Conservation (phyloP, 2,113 vertebrate genomes). For the Thomomys bottae region DNA sequence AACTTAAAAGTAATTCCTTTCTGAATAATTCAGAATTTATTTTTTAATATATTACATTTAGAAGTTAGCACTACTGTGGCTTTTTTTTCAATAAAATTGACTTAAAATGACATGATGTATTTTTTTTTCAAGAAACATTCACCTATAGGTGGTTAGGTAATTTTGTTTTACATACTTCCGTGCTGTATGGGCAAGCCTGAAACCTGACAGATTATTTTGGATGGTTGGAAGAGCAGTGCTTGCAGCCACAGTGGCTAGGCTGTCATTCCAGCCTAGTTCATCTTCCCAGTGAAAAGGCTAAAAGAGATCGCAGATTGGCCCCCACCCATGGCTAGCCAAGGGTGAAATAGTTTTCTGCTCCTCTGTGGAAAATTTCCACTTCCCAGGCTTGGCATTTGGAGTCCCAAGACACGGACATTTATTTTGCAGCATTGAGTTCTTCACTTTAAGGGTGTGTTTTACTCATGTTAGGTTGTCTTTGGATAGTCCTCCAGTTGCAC, state of each 20-base stretch:
- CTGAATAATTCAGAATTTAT: not conserved
- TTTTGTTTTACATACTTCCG: not conserved
- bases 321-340: constrained; percentile 42
- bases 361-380: constrained; percentile 52
- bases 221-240: not conserved
- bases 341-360: constrained; percentile 62
- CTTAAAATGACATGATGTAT: not conserved
- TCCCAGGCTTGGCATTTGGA: constrained; percentile 58
- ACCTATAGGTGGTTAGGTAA: not conserved
- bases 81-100: not conserved
- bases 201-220: not conserved
- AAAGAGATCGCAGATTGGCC: constrained; percentile 59
- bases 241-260: not conserved
- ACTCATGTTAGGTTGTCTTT: not conserved
- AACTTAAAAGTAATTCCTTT: not conserved
- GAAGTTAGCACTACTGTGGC: not conserved
- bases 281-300: constrained; percentile 24
- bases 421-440: constrained; percentile 55
- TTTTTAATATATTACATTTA: not conserved
- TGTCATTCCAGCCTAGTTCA: not conserved
- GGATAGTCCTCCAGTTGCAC: not conserved
- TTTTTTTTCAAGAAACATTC: not conserved
- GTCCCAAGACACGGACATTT: constrained; percentile 55
- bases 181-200: not conserved
- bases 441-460: constrained; percentile 51